Evolutionary conservation across 2,797 vertebrate species (phyloP).

Genomic region (Pelodytes ibericus): DNA sequence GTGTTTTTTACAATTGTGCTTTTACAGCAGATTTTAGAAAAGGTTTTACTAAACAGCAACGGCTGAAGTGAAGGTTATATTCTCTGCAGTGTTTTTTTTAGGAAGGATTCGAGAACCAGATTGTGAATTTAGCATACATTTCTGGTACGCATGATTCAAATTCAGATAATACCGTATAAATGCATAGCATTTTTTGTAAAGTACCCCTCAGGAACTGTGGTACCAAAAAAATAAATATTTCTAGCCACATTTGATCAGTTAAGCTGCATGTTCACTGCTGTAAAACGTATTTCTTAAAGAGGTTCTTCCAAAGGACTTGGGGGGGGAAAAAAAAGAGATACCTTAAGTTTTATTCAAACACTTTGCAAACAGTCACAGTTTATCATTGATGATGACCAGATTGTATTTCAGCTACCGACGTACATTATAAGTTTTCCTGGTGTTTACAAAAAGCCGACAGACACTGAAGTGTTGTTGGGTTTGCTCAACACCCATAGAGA

Average conservation of each 20-base stretch:
- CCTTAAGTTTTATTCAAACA: not conserved
- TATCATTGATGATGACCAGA: not conserved
- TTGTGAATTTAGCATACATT: not conserved
- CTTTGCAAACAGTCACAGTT: slow-evolving; percentile 20
- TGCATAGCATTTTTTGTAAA: slow-evolving; percentile 39
- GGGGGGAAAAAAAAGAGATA: not conserved
- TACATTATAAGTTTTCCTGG: slow-evolving; percentile 12
- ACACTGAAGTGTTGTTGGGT: slow-evolving; percentile 29
- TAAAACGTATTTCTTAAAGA: not conserved
- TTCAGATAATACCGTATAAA: slow-evolving; percentile 18
- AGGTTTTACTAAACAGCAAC: not conserved
- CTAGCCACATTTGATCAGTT: not conserved
- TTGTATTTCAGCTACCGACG: slow-evolving; percentile 11
- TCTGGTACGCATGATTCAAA: not conserved
- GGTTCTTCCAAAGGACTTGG: not conserved
- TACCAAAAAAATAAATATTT: not conserved
- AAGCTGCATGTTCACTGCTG: not conserved
- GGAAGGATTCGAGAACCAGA: not conserved
- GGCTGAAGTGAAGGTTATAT: not conserved
- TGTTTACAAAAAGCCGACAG: slow-evolving; percentile 14
- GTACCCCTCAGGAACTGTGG: slow-evolving; percentile 2
- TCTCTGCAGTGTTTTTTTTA: not conserved
- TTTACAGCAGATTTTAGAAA: not conserved
- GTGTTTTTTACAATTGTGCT: slow-evolving; percentile 6
- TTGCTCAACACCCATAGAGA: slow-evolving; percentile 57